Percentiles rank a stretch among this genome's conserved stretches.
These are phyloP conservation scores for Eira barbara DNA, from an alignment of 2,113 vertebrate genomes.

Conservation along the genomic window DNA sequence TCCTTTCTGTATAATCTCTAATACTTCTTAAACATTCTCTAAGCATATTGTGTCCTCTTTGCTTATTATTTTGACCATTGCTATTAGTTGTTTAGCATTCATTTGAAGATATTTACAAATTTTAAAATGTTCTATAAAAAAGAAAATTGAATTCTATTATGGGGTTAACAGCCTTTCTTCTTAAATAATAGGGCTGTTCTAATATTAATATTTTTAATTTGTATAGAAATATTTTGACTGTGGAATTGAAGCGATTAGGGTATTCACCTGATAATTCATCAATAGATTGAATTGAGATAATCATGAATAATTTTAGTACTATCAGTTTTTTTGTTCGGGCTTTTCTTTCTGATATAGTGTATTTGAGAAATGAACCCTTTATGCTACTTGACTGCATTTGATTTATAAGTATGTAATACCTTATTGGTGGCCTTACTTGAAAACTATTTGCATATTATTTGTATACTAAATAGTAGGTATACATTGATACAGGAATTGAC, in stretches of 20 bases:
- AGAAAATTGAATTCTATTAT: not conserved
- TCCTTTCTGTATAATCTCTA: not conserved
- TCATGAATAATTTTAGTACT: not conserved
- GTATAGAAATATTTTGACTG: not conserved
- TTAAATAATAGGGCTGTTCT: conserved; percentile 18
- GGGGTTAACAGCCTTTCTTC: not conserved
- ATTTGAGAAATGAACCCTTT: not conserved
- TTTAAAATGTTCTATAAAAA: conserved; percentile 6
- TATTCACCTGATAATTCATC: not conserved
- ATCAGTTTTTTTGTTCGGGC: not conserved
- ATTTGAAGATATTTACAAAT: not conserved
- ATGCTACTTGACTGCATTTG: not conserved
- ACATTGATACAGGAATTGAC: not conserved
- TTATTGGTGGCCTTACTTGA: not conserved
- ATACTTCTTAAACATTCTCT: conserved; percentile 1
- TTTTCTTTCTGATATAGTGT: not conserved
- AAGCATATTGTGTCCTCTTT: not conserved
- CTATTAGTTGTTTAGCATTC: not conserved
- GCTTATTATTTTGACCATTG: not conserved
- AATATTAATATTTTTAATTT: conserved; percentile 33
- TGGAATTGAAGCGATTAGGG: not conserved
- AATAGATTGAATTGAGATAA: conserved; percentile 11
- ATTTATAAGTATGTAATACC: not conserved
- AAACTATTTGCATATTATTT: conserved; percentile 1
- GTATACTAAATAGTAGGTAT: not conserved